Evolutionary conservation across 1,140 invertebrate species (phyloP).

Genomic region (Cecropterus lyciades): DNA sequence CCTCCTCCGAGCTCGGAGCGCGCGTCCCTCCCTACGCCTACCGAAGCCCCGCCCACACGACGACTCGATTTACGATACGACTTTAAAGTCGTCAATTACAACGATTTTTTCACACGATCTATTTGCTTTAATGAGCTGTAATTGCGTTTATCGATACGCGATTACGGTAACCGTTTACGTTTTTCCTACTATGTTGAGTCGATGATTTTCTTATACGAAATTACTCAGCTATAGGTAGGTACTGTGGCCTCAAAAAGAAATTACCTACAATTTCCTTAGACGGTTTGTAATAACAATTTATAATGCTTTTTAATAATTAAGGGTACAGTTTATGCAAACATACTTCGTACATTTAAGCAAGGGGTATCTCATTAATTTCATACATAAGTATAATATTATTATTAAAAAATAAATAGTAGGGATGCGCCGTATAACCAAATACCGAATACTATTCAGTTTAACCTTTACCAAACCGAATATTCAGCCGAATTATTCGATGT

Average conservation of each 20-base stretch:
- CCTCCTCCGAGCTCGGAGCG: conserved; percentile 54
- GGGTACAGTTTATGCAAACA: too few species aligned
- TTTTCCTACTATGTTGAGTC: conserved; percentile 35
- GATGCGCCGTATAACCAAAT: too few species aligned
- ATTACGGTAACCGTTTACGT: conserved; percentile 40
- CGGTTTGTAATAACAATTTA: too few species aligned
- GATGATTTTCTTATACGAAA: conserved; percentile 20
- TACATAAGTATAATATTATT: too few species aligned
- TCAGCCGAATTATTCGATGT: too few species aligned
- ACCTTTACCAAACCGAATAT: too few species aligned
- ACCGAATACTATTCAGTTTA: too few species aligned
- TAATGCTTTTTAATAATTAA: too few species aligned
- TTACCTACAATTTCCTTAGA: conserved; percentile 37
- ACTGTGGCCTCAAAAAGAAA: conserved; percentile 30
- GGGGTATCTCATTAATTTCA: too few species aligned
- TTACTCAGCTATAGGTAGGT: conserved; percentile 23
- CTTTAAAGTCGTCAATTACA: conserved; percentile 61
- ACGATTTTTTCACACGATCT: conserved; percentile 68
- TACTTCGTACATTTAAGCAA: too few species aligned
- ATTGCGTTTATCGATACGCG: conserved; percentile 70
- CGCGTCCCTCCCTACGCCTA: conserved; percentile 73
- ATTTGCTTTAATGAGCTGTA: conserved; percentile 70
- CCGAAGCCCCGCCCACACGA: conserved; percentile 63
- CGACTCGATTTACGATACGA: conserved; percentile 42
- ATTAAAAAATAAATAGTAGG: too few species aligned